Evolutionary conservation across 2,113 vertebrate genomes (phyloP).

Genomic region (Rissa tridactyla): DNA sequence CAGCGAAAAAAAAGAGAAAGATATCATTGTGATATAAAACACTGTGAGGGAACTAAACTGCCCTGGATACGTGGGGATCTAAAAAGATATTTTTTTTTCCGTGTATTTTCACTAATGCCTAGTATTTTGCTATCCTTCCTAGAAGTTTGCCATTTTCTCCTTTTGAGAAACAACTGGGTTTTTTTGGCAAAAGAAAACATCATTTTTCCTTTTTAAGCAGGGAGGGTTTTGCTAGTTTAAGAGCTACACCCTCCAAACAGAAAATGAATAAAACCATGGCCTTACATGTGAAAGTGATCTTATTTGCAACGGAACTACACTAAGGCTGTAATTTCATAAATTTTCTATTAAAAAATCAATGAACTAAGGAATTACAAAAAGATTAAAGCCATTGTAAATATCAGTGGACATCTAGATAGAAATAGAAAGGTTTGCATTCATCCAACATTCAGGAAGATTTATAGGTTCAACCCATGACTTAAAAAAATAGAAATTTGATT

Average conservation of each 20-base stretch:
- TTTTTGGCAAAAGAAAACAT: not conserved
- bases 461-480: not conserved
- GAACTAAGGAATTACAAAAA: not conserved
- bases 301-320: not conserved
- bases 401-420: not conserved
- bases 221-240: not conserved
- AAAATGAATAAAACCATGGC: not conserved
- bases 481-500: not conserved
- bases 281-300: not conserved
- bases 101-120: rapidly evolving
- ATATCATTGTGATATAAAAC: not conserved
- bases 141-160: not conserved
- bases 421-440: not conserved
- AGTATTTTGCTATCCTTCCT: not conserved
- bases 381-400: not conserved
- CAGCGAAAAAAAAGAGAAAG: not conserved
- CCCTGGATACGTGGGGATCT: not conserved
- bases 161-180: not conserved
- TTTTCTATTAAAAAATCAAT: not conserved
- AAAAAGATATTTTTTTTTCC: not conserved
- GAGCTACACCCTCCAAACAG: not conserved
- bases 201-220: not conserved
- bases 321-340: not conserved
- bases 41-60: not conserved
- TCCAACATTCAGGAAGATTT: not conserved